Base-by-base conservation (phyloP, 1,140 invertebrate genomes). In the Coelopa frigida region DNA sequence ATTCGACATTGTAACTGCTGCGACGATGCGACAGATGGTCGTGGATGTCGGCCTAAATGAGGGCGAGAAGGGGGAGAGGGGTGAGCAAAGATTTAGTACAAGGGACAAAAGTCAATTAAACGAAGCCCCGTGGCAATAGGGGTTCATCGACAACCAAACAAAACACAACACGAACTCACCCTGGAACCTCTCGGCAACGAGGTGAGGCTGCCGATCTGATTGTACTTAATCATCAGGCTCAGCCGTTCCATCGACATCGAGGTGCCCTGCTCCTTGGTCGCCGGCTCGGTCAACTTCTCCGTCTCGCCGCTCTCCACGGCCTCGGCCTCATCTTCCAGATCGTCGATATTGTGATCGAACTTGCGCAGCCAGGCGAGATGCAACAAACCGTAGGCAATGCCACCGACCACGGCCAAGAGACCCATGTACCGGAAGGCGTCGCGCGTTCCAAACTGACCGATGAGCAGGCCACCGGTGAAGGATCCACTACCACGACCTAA, bases 351-450 rank as follows among this genome's bases (percentile, higher is more conserved):
- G 41, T 70, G 57, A 55, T 78, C 76, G 46, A 80, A 78, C 50
- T 82, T 81, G 37, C 78, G 74, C 31, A 87, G 69, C 81, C 81
- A 85, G 56, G 80, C 76, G 44, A 77, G 78, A 62, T 89, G 80
- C n/a, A 87, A 52, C 4, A 85, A 24, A 2, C 78, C 78, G 50
- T 89, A 89, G 6, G 80, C 53, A 7, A 83, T 68, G 10, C 84
- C 85, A 17, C 81, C 78, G 4, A 79, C 68, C 24, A 81, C 79
- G 0, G 84, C 79, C 23, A 82, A 68, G 5, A 84, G 58, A 0
- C 85, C 86, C 80, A 89, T 86, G 44, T 84, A 77, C 14, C 82
- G 74, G 60, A 88, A 90, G 0, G 84, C 79, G 56, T 83, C 75
- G 27, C 83, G 68, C 20, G 83, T 84, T 3, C 84, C 84, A 38